Evolutionary conservation across 2,797 vertebrate species (phyloP), one percentile per base, ranked within the genome.

Genomic region (Anguilla pacifica): DNA sequence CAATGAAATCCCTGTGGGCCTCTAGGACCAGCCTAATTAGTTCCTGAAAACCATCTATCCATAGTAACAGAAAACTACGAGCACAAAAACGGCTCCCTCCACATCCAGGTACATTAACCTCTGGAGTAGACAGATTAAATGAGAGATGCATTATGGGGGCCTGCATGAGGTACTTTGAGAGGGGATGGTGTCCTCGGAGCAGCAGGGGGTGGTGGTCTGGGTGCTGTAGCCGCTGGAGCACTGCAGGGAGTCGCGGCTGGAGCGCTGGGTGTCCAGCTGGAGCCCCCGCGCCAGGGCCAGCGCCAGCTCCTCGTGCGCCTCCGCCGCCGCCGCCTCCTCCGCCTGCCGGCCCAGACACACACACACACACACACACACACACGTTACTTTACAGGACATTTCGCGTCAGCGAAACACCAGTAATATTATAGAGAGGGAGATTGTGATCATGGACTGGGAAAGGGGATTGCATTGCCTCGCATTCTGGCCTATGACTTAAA

Each of bases 141-240:
- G 79, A 49, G 46, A 0, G 46, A 28, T 49, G n/a, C 35, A 13
- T 3, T 7, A 35, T n/a, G 1, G 61, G 57, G 25, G 22, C n/a
- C 25, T 25, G 84, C 43, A 22, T n/a, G 28, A 0, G 77, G 0
- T 95, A 97, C 97, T 97, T 93, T 98, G 97, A 59, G 97, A 97
- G 15, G 97, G 96, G 91, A 97, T 97, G 0, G 97, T 95, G 94
- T 98, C 98, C 95, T 98, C 97, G 0, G 97, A 98, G 91, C 97
- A 98, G 95, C 97, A 98, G 0, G 98, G 98, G 0, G 98, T 99
- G 90, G 97, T 96, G 13, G 97, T 98, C 95, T 99, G 97, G 85
- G 97, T 98, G 95, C 98, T 99, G 94, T 99, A 98, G 81, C 97
- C 98, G 0, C 97, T 98, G 91, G 97, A 98, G 85, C 97, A 97